Percentiles rank a stretch among this genome's conserved stretches.
Evolutionary conservation across 2,113 vertebrate species (phyloP).

Genomic region (Anarhynchus alexandrinus): DNA sequence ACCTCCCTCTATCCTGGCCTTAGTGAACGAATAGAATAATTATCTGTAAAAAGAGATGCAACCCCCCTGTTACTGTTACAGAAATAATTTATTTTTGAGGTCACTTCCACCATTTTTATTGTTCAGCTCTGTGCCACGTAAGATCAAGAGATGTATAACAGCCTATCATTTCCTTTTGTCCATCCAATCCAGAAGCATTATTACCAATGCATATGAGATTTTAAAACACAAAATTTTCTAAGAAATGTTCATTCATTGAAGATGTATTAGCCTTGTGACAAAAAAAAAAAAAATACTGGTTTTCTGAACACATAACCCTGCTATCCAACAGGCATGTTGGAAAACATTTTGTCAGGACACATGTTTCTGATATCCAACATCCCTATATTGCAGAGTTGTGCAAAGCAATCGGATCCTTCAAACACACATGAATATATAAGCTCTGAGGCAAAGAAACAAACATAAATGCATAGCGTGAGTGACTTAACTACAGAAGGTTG

Average conservation of each 20-base stretch:
- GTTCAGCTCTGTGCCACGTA: background rate
- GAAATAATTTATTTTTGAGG: background rate
- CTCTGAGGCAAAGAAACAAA: background rate
- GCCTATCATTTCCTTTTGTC: background rate
- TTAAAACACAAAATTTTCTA: background rate
- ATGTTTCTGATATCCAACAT: background rate
- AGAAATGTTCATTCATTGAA: background rate
- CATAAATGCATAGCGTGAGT: background rate
- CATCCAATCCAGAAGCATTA: background rate
- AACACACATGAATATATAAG: background rate
- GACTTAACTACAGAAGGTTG: background rate
- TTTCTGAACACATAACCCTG: background rate
- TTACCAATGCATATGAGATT: background rate
- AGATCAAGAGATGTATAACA: background rate
- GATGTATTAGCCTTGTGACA: background rate
- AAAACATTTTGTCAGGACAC: background rate
- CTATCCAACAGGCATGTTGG: background rate
- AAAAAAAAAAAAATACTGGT: background rate
- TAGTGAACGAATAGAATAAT: background rate
- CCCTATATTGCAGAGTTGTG: background rate
- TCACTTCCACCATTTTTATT: background rate
- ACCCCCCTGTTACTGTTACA: background rate
- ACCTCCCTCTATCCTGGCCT: background rate
- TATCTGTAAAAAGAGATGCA: background rate
- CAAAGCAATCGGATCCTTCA: background rate